These are phyloP conservation scores for Procavia capensis DNA, from an alignment of 2,113 vertebrate genomes.

Conservation along the genomic window DNA sequence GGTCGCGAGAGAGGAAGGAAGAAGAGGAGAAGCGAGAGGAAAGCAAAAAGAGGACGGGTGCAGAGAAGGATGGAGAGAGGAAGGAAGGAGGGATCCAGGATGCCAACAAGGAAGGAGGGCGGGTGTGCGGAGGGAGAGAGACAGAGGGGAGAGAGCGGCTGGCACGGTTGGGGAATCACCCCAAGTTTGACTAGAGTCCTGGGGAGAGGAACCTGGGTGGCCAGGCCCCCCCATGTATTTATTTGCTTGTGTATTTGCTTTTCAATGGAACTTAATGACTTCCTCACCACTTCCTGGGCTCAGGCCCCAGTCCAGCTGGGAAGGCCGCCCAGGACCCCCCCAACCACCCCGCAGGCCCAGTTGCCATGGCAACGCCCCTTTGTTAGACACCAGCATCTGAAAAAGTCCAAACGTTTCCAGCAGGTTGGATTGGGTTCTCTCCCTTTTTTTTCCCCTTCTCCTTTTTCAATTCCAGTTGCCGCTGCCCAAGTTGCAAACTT, in stretches of 20 bases:
- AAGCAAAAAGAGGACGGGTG: too few relatives aligned
- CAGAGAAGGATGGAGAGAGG: too few relatives aligned
- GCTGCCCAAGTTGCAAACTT: constrained; percentile 80
- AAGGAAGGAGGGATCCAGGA: too few relatives aligned
- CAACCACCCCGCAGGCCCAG: constrained; percentile 16
- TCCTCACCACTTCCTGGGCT: constrained; percentile 32
- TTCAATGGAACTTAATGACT: rapidly evolving
- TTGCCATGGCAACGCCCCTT: constrained; percentile 76
- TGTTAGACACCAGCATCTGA: constrained; percentile 79
- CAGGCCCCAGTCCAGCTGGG: background rate
- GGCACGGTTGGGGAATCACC: too few relatives aligned
- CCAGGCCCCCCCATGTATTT: background rate
- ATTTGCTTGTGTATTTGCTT: background rate
- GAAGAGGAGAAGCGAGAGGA: too few relatives aligned
- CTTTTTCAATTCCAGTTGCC: constrained; percentile 63
- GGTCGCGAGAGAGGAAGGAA: background rate
- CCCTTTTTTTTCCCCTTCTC: constrained; percentile 42
- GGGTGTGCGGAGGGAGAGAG: background rate
- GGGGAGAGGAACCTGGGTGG: background rate
- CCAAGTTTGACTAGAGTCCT: rapidly evolving
- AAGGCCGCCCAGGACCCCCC: constrained; percentile 28
- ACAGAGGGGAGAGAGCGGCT: background rate
- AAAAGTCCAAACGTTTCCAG: constrained; percentile 73
- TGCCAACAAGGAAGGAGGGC: too few relatives aligned
- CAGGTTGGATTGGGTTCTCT: constrained; percentile 42